Evolutionary conservation across 2,113 vertebrate genomes (phyloP).

Genomic region (Nibea coibor): DNA sequence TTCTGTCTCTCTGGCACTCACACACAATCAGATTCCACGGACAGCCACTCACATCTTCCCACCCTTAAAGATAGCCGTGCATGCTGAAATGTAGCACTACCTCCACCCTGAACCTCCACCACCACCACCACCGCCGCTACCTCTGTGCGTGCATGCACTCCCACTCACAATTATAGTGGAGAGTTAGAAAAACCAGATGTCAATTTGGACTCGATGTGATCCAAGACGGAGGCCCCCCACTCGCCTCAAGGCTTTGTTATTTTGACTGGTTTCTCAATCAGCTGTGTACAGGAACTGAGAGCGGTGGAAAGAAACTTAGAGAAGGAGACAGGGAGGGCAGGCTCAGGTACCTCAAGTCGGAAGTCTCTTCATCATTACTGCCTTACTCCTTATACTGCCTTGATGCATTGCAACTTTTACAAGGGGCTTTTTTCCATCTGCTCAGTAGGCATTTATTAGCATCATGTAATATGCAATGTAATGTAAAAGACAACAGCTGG

Average conservation of each 20-base stretch:
- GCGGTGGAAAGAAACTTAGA: constrained; percentile 43
- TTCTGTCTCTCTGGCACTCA: constrained; percentile 53
- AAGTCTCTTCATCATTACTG: constrained; percentile 35
- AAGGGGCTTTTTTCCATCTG: constrained; percentile 61
- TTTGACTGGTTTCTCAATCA: constrained; percentile 71
- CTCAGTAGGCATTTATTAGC: constrained; percentile 54
- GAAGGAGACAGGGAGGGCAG: constrained; percentile 7
- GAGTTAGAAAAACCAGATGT: constrained; percentile 76
- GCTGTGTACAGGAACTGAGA: constrained; percentile 25
- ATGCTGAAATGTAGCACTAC: constrained; percentile 7
- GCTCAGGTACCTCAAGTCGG: constrained; percentile 11
- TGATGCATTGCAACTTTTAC: constrained; percentile 38
- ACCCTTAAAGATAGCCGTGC: constrained; percentile 23
- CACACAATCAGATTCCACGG: constrained; percentile 46
- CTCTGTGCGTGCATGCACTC: constrained; percentile 30
- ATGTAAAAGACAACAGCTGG: constrained; percentile 70
- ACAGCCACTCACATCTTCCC: constrained; percentile 48
- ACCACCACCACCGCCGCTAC: not conserved
- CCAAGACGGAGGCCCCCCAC: constrained; percentile 33
- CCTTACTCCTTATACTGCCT: not conserved
- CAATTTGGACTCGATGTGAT: constrained; percentile 57
- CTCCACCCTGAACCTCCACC: not conserved
- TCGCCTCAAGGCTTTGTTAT: constrained; percentile 53
- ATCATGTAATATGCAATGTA: constrained; percentile 32
- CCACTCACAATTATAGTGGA: constrained; percentile 67